Percentiles rank a stretch among this genome's conserved stretches.
Conservation (phyloP, 2,888 invertebrate genomes). For the Chloromyia formosa region DNA sequence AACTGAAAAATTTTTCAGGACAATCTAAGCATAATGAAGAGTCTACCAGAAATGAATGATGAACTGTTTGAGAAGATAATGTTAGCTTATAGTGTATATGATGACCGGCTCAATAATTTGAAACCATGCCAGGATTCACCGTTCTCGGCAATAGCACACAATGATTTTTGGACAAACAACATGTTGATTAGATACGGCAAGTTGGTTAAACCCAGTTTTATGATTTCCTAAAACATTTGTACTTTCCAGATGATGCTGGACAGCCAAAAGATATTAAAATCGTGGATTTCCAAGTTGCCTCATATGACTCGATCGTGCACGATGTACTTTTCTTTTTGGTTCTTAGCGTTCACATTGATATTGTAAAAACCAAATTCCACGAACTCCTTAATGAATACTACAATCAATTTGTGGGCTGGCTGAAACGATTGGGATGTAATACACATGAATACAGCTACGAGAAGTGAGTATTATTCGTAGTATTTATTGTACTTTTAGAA, state of each 20-base stretch:
- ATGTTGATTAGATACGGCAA: slow-evolving; percentile 66
- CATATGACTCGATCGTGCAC: slow-evolving; percentile 65
- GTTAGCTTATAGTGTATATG: slow-evolving; percentile 52
- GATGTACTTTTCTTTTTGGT: slow-evolving; percentile 69
- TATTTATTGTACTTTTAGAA: not conserved
- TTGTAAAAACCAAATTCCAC: slow-evolving; percentile 64
- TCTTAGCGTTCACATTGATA: slow-evolving; percentile 65
- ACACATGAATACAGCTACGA: slow-evolving; percentile 62
- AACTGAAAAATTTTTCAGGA: slow-evolving; percentile 30
- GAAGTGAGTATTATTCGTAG: slow-evolving; percentile 55
- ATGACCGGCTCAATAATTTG: slow-evolving; percentile 52
- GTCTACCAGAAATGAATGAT: slow-evolving; percentile 47
- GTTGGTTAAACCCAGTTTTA: not conserved
- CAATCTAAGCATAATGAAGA: slow-evolving; percentile 41
- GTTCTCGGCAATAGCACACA: slow-evolving; percentile 68
- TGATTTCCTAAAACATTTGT: not conserved
- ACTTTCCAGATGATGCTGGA: slow-evolving; percentile 56
- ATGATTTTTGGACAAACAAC: slow-evolving; percentile 72
- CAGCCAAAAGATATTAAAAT: slow-evolving; percentile 67
- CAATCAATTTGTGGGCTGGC: slow-evolving; percentile 63
- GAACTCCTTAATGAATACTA: slow-evolving; percentile 67
- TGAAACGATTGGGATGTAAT: slow-evolving; percentile 62
- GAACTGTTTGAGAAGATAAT: slow-evolving; percentile 51
- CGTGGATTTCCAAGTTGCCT: slow-evolving; percentile 69
- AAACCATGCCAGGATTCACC: slow-evolving; percentile 59